Conservation (phyloP, 2,797 vertebrate species). For the Champsocephalus esox region DNA sequence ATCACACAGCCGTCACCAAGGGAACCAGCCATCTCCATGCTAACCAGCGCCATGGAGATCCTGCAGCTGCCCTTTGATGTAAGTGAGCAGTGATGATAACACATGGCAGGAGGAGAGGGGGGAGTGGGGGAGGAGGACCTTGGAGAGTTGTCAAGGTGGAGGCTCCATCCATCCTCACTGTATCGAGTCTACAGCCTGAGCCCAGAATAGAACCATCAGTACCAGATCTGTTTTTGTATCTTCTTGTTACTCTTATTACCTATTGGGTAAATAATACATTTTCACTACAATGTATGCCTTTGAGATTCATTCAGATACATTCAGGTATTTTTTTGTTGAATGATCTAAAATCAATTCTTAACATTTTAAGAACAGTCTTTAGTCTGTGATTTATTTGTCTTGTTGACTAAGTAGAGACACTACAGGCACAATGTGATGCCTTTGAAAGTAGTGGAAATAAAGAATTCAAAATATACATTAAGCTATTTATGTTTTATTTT, state of each 20-base stretch:
- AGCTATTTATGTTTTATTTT: too few species aligned
- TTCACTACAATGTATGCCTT: too few species aligned
- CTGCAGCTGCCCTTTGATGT: constrained; percentile 68
- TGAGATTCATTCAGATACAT: too few species aligned
- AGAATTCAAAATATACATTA: too few species aligned
- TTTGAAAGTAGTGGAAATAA: too few species aligned
- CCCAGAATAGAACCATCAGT: background rate
- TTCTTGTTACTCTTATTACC: background rate
- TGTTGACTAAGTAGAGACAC: background rate
- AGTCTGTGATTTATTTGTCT: background rate
- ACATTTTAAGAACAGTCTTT: background rate
- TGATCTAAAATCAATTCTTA: background rate
- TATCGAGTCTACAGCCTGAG: background rate
- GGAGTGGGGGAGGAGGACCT: constrained; percentile 11
- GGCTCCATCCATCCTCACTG: constrained; percentile 4
- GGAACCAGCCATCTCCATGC: constrained; percentile 64
- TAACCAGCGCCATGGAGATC: constrained; percentile 66
- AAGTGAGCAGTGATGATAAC: constrained; percentile 31
- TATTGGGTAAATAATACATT: background rate
- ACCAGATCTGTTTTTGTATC: background rate
- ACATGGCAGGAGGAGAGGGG: background rate
- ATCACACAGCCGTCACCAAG: constrained; percentile 57
- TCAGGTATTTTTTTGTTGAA: background rate
- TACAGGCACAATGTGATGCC: too few species aligned
- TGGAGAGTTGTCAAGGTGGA: constrained; percentile 38